A percentile compares a stretch with the other conserved stretches of the same genome.
These are phyloP conservation scores for Meliscaeva auricollis DNA, from an alignment of 2,888 invertebrate genomes.

Conservation along the genomic window DNA sequence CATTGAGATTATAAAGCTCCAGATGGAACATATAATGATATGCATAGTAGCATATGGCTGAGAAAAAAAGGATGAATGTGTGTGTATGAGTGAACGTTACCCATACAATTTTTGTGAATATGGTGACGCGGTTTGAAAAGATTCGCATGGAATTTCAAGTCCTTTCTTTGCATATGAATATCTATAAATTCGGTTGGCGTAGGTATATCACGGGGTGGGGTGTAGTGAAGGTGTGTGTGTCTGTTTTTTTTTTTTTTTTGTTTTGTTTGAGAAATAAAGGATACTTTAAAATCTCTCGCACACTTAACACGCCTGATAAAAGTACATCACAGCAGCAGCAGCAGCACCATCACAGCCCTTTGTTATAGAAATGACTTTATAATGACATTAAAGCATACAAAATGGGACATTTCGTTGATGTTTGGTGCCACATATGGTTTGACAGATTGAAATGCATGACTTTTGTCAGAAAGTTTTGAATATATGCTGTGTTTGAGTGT, in stretches of 20 bases:
- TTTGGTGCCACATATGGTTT: constrained; percentile 64
- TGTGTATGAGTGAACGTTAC: not conserved
- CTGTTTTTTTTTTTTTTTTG: too few relatives aligned
- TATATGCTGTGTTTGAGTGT: constrained; percentile 2
- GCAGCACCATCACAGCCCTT: constrained; percentile 11
- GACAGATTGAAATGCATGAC: constrained; percentile 60
- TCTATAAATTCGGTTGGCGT: constrained; percentile 5
- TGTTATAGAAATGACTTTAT: constrained; percentile 63
- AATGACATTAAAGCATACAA: constrained; percentile 65
- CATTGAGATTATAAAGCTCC: constrained; percentile 71
- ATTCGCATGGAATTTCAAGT: constrained; percentile 67
- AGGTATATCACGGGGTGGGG: not conserved
- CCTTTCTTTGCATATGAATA: constrained; percentile 28
- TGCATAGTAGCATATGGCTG: constrained; percentile 45
- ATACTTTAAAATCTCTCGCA: constrained; percentile 59
- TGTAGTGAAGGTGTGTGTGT: not conserved
- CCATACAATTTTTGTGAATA: constrained; percentile 24
- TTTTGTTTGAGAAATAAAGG: constrained; percentile 6
- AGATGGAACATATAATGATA: constrained; percentile 71
- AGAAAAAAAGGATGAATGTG: constrained; percentile 16
- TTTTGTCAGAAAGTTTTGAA: constrained; percentile 46
- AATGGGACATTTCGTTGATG: constrained; percentile 46
- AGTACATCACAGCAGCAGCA: constrained; percentile 46
- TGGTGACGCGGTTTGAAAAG: constrained; percentile 47
- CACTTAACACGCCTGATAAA: constrained; percentile 54